Base-by-base conservation (phyloP, 2,888 invertebrate species). In the Cristatella mucedo region DNA sequence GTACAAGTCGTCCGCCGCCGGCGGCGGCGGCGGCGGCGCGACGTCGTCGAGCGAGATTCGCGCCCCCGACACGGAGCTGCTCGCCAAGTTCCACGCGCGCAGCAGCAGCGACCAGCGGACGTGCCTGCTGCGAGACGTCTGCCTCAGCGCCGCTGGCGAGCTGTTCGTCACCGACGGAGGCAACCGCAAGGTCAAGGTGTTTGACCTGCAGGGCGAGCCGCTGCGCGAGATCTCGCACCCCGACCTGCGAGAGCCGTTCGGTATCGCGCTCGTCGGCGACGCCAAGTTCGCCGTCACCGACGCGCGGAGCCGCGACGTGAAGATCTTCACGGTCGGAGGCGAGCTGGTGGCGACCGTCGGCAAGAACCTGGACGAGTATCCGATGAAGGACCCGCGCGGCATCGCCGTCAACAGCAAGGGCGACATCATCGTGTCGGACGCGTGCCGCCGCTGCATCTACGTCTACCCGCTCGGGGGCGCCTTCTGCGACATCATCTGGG, bases 401-500 rank as follows among this genome's bases (percentile, higher is more conserved):
- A 9, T 36, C 15, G 36, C 36, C 3, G 26, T 36, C 36, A 36
- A 36, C 18, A 36, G 36, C 19, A 36, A 36, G 26, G 36, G 36
- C 22, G 36, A 36, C 15, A 20, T 36, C 21, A 19, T 36, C 5
- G 36, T 36, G 3, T 36, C 36, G 9, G 36, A 36, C 24, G 22
- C 36, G 9, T 15, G 15, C 13, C 36, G 19, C 18, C 21, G 18
- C 22, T 36, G 36, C 18, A 29, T 36, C 4, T 36, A 36, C 18
- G 24, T 36, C 5, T 36, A 36, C 15, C 36, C 36, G 5, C 22
- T 11, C 13, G 36, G 19, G 5, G 36, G 36, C 13, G 36, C 24
- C 4, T 36, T 36, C 24, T 36, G 36, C 26, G 36, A 36, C 4
- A 36, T 36, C 15, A 36, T 36, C 21, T 36, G 36, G 21, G 36